Evolutionary conservation across 2,888 invertebrate species (phyloP).

Genomic region (Oscheius sp.): DNA sequence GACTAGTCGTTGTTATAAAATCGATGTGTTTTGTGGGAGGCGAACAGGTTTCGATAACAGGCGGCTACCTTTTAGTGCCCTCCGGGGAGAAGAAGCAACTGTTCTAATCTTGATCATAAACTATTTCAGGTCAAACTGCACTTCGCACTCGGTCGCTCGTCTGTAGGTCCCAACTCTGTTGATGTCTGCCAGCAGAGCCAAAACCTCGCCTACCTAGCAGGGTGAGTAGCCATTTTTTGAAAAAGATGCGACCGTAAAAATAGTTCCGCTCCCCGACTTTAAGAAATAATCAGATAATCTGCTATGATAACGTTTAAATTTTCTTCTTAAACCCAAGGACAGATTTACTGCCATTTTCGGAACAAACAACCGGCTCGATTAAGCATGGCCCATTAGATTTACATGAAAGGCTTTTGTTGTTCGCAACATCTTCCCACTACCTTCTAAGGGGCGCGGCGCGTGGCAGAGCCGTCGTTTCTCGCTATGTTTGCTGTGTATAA

Average conservation of each 20-base stretch:
- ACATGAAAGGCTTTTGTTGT: not conserved
- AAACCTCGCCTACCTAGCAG: constrained; percentile 42
- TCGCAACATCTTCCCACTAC: not conserved
- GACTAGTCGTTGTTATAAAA: constrained; percentile 30
- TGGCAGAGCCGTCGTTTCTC: constrained; percentile 29
- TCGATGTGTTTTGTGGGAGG: constrained; percentile 23
- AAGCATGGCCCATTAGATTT: constrained; percentile 10
- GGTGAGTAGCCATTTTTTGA: constrained; percentile 24
- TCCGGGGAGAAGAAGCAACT: constrained; percentile 2
- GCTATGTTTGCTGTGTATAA: constrained; percentile 26
- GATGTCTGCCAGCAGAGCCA: constrained; percentile 39
- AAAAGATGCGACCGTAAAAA: no score
- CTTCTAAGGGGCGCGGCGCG: constrained; percentile 17
- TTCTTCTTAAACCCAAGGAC: no score
- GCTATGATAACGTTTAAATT: not conserved
- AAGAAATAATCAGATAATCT: not conserved
- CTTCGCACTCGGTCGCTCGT: constrained; percentile 39
- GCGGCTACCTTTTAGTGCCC: constrained; percentile 28
- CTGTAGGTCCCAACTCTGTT: constrained; percentile 36
- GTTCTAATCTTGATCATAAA: not conserved
- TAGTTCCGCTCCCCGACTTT: not conserved
- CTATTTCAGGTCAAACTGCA: constrained; percentile 44
- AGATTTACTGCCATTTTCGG: no score
- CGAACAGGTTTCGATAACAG: constrained; percentile 27
- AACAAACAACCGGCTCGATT: constrained; percentile 17